Conservation (phyloP, 23 tunicate genomes). For the Clavelina lepadiformis region DNA sequence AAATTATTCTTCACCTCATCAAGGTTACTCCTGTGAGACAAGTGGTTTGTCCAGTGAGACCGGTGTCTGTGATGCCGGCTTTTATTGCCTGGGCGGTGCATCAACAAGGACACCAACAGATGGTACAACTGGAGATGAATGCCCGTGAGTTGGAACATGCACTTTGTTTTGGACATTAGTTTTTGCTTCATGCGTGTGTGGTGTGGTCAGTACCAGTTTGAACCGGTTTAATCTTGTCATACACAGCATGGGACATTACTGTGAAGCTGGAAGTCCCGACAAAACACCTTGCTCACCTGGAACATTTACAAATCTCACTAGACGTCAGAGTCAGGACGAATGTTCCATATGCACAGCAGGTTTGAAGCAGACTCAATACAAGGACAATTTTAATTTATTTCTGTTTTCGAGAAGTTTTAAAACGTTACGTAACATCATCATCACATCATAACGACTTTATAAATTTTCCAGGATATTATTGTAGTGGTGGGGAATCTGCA, state of each 20-base stretch:
- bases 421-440: background rate
- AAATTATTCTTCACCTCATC: background rate
- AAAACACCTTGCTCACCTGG: conserved; percentile 74
- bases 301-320: conserved; percentile 44
- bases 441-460: background rate
- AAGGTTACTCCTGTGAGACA: conserved; percentile 62
- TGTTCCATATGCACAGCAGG: conserved; percentile 81
- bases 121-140: conserved; percentile 72
- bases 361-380: too few species aligned
- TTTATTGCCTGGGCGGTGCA: conserved; percentile 66
- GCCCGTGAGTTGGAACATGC: conserved; percentile 67
- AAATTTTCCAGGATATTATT: conserved; percentile 51
- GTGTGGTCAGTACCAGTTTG: background rate
- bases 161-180: background rate
- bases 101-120: conserved; percentile 42
- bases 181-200: background rate
- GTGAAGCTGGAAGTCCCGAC: conserved; percentile 32
- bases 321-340: conserved; percentile 34
- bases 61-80: conserved; percentile 73
- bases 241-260: conserved; percentile 66
- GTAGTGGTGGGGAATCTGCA: conserved; percentile 51
- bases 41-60: conserved; percentile 43
- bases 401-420: background rate
- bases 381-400: background rate
- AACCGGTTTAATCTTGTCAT: background rate